These are phyloP conservation scores for Nixonia krombeini DNA, from an alignment of 1,140 invertebrate genomes.

Conservation along the genomic window DNA sequence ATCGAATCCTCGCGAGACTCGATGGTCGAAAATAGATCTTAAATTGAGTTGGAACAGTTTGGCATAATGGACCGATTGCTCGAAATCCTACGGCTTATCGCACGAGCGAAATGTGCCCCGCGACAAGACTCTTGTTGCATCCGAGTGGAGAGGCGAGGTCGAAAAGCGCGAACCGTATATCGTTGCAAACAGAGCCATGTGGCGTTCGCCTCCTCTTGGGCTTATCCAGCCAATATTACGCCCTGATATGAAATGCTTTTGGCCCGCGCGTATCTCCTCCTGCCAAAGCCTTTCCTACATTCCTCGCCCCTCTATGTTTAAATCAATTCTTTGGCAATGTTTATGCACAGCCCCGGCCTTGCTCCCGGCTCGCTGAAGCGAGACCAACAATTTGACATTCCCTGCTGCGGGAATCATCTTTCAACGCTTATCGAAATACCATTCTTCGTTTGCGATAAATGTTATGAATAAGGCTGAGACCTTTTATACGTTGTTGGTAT, in stretches of 20 bases:
- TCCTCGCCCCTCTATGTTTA: constrained; percentile 14
- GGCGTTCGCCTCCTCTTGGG: constrained; percentile 54
- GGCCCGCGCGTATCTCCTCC: constrained; percentile 48
- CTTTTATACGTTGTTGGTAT: constrained; percentile 44
- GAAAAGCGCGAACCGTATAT: constrained; percentile 41
- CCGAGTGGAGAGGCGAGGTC: constrained; percentile 29
- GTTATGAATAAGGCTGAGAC: constrained; percentile 28
- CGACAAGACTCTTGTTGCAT: constrained; percentile 46
- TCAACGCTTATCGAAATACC: not conserved
- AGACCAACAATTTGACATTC: not conserved
- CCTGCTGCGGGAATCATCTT: too few species aligned
- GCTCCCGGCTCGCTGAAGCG: not conserved
- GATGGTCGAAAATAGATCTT: constrained; percentile 49
- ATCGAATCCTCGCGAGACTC: constrained; percentile 48
- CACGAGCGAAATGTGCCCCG: constrained; percentile 41
- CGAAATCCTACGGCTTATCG: constrained; percentile 47
- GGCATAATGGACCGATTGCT: constrained; percentile 49
- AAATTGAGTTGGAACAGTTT: constrained; percentile 52
- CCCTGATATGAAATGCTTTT: constrained; percentile 60
- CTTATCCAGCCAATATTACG: constrained; percentile 67
- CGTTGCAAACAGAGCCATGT: constrained; percentile 53
- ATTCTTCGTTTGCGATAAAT: not conserved
- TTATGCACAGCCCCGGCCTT: not conserved
- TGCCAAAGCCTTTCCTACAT: constrained; percentile 38
- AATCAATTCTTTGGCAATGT: constrained; percentile 6